Base-by-base conservation (phyloP, 2,888 invertebrate genomes). In the Acrobeloides nanus region DNA sequence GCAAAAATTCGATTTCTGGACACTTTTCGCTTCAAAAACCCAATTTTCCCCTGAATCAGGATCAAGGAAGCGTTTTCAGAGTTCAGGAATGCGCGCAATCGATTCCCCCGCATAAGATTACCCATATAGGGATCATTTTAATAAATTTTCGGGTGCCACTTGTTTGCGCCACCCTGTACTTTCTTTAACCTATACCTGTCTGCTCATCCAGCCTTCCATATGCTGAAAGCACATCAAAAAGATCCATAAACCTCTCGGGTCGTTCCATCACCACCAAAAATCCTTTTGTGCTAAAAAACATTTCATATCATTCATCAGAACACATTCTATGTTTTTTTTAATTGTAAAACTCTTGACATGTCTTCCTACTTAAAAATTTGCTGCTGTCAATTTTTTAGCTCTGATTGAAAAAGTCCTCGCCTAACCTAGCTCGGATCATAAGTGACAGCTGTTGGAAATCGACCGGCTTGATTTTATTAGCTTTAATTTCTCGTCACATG, bases 221-320 rank as follows among this genome's bases (percentile, higher is more conserved):
- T 17, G 53, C 54, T 7, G 61, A 51, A 15, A 68, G 59, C 48
- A 68, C 59, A 35, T 68, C 68, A 42, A 68, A 68, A 15, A 68
- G 53, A 39, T 68, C 68, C 56, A 66, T 61, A 29, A 62, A 67
- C 23, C 64, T 57, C 17, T 57, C 54, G 1, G 66, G 68, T 3
- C 66, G 47, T 43, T 67, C 67, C 67, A 67, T 67, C 8, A 67
- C 62, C 7, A 67, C 62, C 35, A 68, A 52, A 44, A 68, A 68
- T 6, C 68, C 68, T 38, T 65, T 66, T 8, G 62, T 59, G 42
- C 66, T 68, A 48, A 42, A 67, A 58, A 25, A 24, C 3, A 15
- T 6, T 41, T 8, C 10, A 29, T 17, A 38, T 1, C 32, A 15
- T 23, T 20, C 41, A 38, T 18, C 18, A 17, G 24, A 15, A 8